Base-by-base conservation (phyloP, 2,888 invertebrate genomes). In the Netelia inedita region DNA sequence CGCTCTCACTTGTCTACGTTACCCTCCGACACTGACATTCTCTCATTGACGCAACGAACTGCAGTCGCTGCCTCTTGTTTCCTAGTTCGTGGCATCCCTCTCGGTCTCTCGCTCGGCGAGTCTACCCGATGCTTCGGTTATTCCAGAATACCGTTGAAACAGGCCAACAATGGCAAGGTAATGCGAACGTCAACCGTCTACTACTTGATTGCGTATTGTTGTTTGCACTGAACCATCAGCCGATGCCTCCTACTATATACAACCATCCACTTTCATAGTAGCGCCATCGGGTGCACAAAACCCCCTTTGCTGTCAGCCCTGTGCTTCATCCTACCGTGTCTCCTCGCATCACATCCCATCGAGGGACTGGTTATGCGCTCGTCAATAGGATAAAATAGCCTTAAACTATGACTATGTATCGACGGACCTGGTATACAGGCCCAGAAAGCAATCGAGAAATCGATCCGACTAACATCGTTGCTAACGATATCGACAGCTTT, bases 161-260 rank as follows among this genome's bases (percentile, higher is more conserved):
- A 87, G 79, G 88, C 87, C 88, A 88, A 92, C 92, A 92, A 92
- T 91, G 89, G 89, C 83, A 76, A 83, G 87, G 89, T 91, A 92
- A 91, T 91, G 90, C 89, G 87, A 89, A 90, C 90, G 91, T 92
- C 91, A 90, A 88, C 90, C 90, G 90, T 90, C 91, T 91, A 92
- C 91, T 90, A 91, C 90, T 92, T 91, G 92, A 92, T 92, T 92
- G 92, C 92, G 90, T 91, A 92, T 92, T 92, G 92, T 92, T 91
- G 91, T 92, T 92, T 91, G 89, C 89, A 91, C 89, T 90, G 90
- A 88, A 86, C 84, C 75, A 59, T 82, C 85, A 79, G 72, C 66
- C 80, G 57, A 82, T 83, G 19, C 19, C 73, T 76, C 81, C 83
- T 82, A 81, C 82, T 82, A 86, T 87, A 68, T 80, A 84, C 87